Evolutionary conservation across 2,113 vertebrate species (phyloP).

Genomic region (Cyanoramphus novaezelandiae): DNA sequence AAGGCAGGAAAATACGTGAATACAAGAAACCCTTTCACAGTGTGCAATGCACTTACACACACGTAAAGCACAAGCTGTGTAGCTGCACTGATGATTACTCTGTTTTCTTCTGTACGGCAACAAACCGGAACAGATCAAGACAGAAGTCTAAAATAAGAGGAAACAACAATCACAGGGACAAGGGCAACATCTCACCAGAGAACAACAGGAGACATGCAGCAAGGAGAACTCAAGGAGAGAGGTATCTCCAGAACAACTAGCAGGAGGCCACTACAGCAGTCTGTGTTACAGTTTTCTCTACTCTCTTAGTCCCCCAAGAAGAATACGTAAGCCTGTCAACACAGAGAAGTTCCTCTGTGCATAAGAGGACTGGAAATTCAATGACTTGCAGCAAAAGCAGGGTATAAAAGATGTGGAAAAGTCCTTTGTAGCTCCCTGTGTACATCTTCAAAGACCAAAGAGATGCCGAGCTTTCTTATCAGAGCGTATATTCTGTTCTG

Average conservation of each 20-base stretch:
- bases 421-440: background rate
- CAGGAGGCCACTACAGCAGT: background rate
- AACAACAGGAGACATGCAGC: background rate
- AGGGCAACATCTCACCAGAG: background rate
- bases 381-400: background rate
- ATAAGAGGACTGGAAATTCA: background rate
- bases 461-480: background rate
- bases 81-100: background rate
- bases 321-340: background rate
- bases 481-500: background rate
- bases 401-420: background rate
- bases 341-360: background rate
- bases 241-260: background rate
- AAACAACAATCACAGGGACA: background rate
- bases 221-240: background rate
- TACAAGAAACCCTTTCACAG: background rate
- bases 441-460: background rate
- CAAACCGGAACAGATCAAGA: background rate
- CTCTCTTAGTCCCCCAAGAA: background rate
- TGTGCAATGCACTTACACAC: too few relatives aligned
- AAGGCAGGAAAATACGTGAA: background rate
- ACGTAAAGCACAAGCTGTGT: background rate
- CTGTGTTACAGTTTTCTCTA: background rate
- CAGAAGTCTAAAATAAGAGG: background rate
- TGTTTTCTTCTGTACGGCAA: background rate